Base-by-base conservation (phyloP, 2,797 vertebrate species). In the Phaenicophaeus curvirostris region DNA sequence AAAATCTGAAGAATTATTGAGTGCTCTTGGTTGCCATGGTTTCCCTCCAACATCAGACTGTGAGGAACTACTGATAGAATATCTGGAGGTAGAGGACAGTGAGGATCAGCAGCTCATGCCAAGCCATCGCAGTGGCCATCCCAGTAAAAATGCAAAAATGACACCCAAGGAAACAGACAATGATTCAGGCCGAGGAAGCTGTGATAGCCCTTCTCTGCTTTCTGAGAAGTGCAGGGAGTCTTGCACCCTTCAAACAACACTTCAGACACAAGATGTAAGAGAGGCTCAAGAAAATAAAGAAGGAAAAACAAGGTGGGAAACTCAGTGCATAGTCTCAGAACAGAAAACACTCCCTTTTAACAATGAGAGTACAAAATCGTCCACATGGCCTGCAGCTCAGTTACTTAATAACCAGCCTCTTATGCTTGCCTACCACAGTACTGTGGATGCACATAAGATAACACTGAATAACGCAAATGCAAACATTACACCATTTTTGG, bases 151-250 rank as follows among this genome's bases (percentile, higher is more conserved):
- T 13, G 11, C 94, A 41, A 99, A 98, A 95, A 96, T 94, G 20
- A 94, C 94, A 50, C 66, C 87, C 53, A 96, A 96, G 73, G 97
- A 98, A 20, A 98, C 95, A 1, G 99, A 99, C 97, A 98, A 86
- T 8, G 99, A 99, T 93, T 99, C 99, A 0, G 99, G 99, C 54
- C 97, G 98, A 23, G 99, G 99, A 67, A 99, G 99, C 95, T 99
- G 98, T 30, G 98, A 99, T 86, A 99, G 99, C 89, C 98, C 98
- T 93, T 99, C 98, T 17, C 97, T 99, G 78, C 97, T 99, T 85
- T 96, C 98, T 81, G 98, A 99, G 73, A 99, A 98, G 90, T 97
- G 97, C 84, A 97, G 96, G 8, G 97, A 97, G 13, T 44, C 96
- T 30, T 96, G 19, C 7, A 18, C 74, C 31, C 85, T 82, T 53